These are phyloP conservation scores for Melinaea marsaeus DNA, from an alignment of 2,888 invertebrate species.

Conservation along the genomic window DNA sequence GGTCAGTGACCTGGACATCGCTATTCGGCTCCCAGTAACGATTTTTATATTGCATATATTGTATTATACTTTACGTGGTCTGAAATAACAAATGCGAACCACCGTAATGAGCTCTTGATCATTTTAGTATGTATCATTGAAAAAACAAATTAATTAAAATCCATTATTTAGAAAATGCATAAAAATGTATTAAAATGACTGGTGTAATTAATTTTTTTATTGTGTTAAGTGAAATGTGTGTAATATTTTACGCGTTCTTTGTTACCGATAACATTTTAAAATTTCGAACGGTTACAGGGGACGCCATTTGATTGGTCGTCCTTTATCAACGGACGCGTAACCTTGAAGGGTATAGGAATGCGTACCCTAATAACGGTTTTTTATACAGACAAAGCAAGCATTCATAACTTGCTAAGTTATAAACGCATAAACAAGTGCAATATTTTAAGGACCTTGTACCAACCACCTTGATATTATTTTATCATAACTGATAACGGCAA, in stretches of 20 bases:
- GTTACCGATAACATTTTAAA: conserved; percentile 30
- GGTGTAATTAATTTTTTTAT: not conserved
- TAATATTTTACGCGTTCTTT: not conserved
- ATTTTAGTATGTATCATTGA: no score
- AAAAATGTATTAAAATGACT: no score
- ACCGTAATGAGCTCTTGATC: no score
- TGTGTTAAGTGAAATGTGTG: not conserved
- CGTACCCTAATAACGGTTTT: conserved; percentile 55
- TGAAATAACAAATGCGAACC: no score
- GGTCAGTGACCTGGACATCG: conserved; percentile 54
- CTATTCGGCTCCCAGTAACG: conserved; percentile 37
- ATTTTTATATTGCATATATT: conserved; percentile 34
- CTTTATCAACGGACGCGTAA: conserved; percentile 66
- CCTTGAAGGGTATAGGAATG: conserved; percentile 58
- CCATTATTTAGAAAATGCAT: no score
- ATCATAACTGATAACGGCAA: not conserved
- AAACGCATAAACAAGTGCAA: no score
- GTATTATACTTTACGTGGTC: not conserved
- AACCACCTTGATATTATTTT: no score
- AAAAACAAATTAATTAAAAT: no score
- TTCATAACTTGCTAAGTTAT: not conserved
- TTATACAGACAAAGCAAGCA: conserved; percentile 15
- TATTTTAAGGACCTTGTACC: no score
- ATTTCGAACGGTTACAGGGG: conserved; percentile 57
- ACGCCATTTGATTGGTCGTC: conserved; percentile 56